Evolutionary conservation across 2,888 invertebrate species (phyloP).

Genomic region (Nycteola revayana): DNA sequence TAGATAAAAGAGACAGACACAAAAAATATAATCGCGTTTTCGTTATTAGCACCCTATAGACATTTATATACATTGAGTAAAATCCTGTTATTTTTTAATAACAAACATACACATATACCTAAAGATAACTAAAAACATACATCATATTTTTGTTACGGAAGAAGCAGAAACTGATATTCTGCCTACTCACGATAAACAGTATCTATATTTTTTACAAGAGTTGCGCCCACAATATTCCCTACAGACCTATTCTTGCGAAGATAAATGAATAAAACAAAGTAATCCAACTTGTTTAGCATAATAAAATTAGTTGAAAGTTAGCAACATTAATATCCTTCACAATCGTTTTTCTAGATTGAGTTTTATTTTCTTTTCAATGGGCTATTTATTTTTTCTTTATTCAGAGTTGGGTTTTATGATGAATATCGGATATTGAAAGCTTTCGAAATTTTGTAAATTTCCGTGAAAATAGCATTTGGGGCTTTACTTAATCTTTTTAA

Average conservation of each 20-base stretch:
- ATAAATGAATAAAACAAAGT: conserved; percentile 25
- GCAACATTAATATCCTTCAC: conserved; percentile 30
- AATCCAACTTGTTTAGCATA: conserved; percentile 25
- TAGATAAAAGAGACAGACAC: too few species aligned
- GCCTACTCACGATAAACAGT: too few species aligned
- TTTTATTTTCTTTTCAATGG: conserved; percentile 16
- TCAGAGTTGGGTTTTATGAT: conserved; percentile 5
- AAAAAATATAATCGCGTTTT: too few species aligned
- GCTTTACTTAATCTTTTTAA: background rate
- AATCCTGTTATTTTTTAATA: too few species aligned
- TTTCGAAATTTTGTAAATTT: conserved; percentile 1
- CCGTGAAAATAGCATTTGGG: background rate
- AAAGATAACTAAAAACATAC: too few species aligned
- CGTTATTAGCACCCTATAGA: too few species aligned
- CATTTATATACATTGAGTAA: too few species aligned
- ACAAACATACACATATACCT: too few species aligned
- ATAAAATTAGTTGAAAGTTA: conserved; percentile 26
- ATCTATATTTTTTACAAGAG: too few species aligned
- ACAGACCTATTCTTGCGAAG: conserved; percentile 10
- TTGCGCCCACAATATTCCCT: too few species aligned
- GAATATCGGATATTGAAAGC: conserved; percentile 1
- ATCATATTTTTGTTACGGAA: too few species aligned
- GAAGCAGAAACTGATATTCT: too few species aligned
- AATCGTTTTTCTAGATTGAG: conserved; percentile 13
- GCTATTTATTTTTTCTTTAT: conserved; percentile 14